These are phyloP conservation scores for Drosophila subsilvestris DNA, from an alignment of 2,888 invertebrate species.

Conservation along the genomic window DNA sequence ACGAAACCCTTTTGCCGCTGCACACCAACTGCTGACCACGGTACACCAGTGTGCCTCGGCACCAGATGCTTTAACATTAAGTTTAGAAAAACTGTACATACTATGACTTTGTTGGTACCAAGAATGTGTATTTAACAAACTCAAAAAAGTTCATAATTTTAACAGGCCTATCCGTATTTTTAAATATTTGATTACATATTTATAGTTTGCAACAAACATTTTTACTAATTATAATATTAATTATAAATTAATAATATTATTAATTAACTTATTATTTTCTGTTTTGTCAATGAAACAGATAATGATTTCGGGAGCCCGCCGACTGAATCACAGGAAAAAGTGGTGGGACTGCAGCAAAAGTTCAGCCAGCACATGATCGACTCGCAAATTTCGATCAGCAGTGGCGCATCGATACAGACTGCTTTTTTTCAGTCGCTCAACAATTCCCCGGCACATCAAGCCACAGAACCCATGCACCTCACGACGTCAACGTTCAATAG, in stretches of 20 bases:
- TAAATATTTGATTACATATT: too few relatives aligned
- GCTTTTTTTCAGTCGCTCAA: conserved; percentile 81
- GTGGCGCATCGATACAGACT: conserved; percentile 83
- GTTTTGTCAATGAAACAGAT: conserved; percentile 57
- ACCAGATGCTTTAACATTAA: too few relatives aligned
- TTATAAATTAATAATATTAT: not conserved
- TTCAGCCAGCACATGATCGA: conserved; percentile 82
- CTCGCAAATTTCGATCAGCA: conserved; percentile 83
- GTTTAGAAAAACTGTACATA: too few relatives aligned
- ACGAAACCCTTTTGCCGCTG: too few relatives aligned
- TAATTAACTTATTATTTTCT: not conserved
- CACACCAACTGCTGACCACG: too few relatives aligned
- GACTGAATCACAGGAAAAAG: conserved; percentile 80
- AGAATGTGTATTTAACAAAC: too few relatives aligned
- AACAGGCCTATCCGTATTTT: too few relatives aligned
- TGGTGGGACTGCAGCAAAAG: conserved; percentile 72
- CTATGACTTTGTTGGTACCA: too few relatives aligned
- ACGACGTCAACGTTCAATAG: conserved; percentile 69
- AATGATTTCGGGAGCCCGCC: conserved; percentile 80
- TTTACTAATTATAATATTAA: not conserved
- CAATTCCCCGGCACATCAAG: conserved; percentile 67
- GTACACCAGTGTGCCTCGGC: too few relatives aligned
- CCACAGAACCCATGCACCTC: conserved; percentile 55
- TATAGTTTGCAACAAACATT: not conserved
- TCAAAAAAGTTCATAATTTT: too few relatives aligned